Base-by-base conservation (phyloP, 1,140 invertebrate genomes). In the Odontomachus brunneus region DNA sequence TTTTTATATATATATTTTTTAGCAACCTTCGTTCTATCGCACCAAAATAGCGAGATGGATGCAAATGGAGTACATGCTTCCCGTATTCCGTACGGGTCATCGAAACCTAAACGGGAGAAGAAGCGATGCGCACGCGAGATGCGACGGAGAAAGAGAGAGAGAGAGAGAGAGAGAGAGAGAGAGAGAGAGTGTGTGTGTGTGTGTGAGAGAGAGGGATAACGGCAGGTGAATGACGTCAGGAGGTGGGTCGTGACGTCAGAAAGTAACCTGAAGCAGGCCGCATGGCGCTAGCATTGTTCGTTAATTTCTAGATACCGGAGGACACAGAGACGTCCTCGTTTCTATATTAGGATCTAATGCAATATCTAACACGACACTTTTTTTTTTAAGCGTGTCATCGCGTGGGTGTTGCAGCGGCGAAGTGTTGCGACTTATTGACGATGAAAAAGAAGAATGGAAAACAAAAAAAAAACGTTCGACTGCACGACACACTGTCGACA, bases 201-300 rank as follows among this genome's bases (percentile, higher is more conserved):
- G 83, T n/a, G 60, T 74, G 57, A 59, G 53, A 69, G 29, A 33
- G 5, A 5, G 49, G 83, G 51, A 51, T 55, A 66, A 84, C 75
- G 83, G 85, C 89, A 90, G 88, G 83, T 91, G 84, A 89, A 88
- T 91, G 91, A 91, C 90, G 90, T 91, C 89, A 90, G 84, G 83
- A 82, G 78, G 81, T 82, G 85, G 72, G 67, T 59, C 55, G 80
- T 91, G 91, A 91, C 91, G 91, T 91, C 90, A 91, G 84, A 88
- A 86, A 69, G 55, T 84, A 84, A 84, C 86, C 71, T 88, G 86
- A 72, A 62, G 62, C 60, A 63, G 75, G 55, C 69, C 26, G 72
- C 29, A 48, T 55, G 59, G 44, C 44, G 57, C 29, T 24, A 57
- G 12, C 22, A 38, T 44, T 73, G 65, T 7, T 53, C 65, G 75